A percentile compares a stretch with the other conserved stretches of the same genome.
phyloP scores from a whole-genome alignment of 2,113 vertebrate species.

The Pogonocichla stellata region DNA sequence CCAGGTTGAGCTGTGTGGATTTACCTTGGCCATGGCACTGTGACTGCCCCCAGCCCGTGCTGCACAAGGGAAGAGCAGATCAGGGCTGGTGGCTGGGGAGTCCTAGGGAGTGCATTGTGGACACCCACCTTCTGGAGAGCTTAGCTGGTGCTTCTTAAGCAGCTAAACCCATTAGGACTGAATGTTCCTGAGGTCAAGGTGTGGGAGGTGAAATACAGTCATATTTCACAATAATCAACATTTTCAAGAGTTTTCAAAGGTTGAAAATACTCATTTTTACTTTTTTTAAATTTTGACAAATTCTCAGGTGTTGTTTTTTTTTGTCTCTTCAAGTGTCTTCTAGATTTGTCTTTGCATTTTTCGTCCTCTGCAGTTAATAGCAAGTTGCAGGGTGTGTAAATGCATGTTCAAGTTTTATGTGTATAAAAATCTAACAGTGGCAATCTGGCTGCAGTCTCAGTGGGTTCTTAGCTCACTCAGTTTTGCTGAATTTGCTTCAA shows the following conservation, averaged over 20 bases:
- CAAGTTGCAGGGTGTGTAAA: neutral
- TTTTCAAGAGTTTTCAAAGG: neutral
- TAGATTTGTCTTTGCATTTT: neutral
- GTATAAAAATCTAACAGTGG: neutral
- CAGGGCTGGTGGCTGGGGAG: neutral
- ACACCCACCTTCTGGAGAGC: fast-evolving
- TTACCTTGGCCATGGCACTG: neutral
- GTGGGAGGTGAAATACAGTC: neutral
- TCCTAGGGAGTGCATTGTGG: neutral
- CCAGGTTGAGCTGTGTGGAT: neutral
- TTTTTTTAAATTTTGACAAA: neutral
- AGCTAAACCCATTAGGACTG: neutral
- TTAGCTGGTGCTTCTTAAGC: neutral
- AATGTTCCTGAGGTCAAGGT: neutral
- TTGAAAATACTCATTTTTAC: neutral
- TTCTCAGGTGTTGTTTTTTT: neutral
- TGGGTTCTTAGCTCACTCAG: neutral
- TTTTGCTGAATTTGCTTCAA: neutral
- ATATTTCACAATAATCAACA: neutral
- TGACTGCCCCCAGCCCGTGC: fast-evolving
- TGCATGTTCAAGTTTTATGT: neutral
- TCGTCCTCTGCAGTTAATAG: neutral
- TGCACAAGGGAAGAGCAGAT: neutral
- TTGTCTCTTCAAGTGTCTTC: neutral
- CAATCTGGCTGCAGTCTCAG: neutral